Evolutionary conservation across 2,113 vertebrate species (phyloP).

Genomic region (Chrysochloris asiatica): DNA sequence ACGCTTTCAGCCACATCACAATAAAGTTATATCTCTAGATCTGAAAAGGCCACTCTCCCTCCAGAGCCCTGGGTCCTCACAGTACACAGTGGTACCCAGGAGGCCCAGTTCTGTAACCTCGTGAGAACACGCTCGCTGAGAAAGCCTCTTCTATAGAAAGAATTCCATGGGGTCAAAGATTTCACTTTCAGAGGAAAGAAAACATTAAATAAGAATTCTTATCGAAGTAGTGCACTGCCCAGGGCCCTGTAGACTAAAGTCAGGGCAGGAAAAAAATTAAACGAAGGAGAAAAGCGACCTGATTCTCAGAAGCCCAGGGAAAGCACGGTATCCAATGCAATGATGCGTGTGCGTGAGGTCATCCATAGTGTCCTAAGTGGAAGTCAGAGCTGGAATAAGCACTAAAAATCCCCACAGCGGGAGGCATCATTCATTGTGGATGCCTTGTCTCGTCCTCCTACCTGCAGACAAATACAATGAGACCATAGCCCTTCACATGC

Average conservation of each 20-base stretch:
- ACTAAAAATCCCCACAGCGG: background rate
- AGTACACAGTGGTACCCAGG: accelerated
- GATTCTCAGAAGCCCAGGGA: background rate
- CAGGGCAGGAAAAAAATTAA: background rate
- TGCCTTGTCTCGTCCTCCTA: background rate
- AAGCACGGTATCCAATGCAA: background rate
- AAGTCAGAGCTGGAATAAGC: background rate
- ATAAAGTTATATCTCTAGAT: no score
- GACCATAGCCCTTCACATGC: background rate
- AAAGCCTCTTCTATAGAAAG: background rate
- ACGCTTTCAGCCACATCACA: no score
- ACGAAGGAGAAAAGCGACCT: background rate
- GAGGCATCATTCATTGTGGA: background rate
- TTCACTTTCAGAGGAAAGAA: background rate
- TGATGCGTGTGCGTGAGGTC: accelerated
- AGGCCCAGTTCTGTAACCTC: background rate
- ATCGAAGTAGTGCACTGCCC: background rate
- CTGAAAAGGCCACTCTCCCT: background rate
- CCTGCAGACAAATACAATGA: conserved; percentile 22
- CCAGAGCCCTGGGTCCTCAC: accelerated
- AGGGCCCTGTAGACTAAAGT: background rate
- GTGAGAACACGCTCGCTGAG: background rate
- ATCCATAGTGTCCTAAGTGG: background rate
- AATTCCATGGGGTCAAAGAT: background rate
- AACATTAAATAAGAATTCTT: background rate